Base-by-base conservation (phyloP, 2,888 invertebrate genomes). In the Zeuzera pyrina region DNA sequence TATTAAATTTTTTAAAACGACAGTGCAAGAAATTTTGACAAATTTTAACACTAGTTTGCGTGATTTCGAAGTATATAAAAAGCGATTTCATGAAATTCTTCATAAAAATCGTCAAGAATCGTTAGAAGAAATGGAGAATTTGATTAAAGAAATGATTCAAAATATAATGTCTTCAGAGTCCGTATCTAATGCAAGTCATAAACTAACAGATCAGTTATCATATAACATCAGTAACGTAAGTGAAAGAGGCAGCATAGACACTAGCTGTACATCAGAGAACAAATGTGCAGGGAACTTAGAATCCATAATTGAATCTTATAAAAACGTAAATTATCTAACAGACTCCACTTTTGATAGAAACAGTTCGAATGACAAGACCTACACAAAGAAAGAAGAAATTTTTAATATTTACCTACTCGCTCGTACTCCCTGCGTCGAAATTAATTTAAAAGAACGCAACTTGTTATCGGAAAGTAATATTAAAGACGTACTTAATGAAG, bases 81-180 rank as follows among this genome's bases (percentile, higher is more conserved):
- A 56, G 28, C 66, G 65, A 34, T 79, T 69, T 42, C 44, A 71
- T n/a, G 68, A 68, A 2, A 77, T 79, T 29, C 41, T 79, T 15
- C 47, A 48, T 3, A 74, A 63, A 34, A 70, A 58, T 38, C 56
- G 52, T 16, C 62, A 56, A 2, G 66, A 71, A 3, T 59, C 66
- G 1, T 33, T 74, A 1, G 47, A 43, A 4, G 70, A 72, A 31
- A 74, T 77, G 74, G 74, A 77, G 45, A 57, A 65, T 2, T 77
- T 79, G 34, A 67, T 78, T 27, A 72, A 58, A 43, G 73, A 77
- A 21, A 69, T 77, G 59, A 64, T 79, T 38, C 64, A 71, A 6
- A 58, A 72, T 30, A 71, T 77, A n/a, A 55, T 63, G 40, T 65
- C 68, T 2, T 60, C 69, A 0, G 68, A 71, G 3, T 45, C 52